A percentile compares a stretch with the other conserved stretches of the same genome.
Conservation (phyloP, 2,888 invertebrate genomes). For the Luperina nickerlii region DNA sequence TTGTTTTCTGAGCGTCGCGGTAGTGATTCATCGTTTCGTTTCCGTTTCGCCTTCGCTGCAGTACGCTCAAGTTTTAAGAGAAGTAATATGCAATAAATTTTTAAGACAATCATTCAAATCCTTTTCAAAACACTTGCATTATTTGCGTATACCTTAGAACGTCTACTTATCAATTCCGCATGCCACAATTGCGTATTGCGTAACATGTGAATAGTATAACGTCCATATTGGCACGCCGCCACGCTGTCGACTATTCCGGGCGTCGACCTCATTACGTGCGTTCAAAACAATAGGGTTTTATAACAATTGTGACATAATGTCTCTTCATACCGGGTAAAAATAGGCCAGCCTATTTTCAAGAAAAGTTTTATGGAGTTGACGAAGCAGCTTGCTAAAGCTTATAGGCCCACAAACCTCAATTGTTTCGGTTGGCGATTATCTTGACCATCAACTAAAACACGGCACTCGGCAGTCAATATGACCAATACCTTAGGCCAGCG, state of each 20-base stretch:
- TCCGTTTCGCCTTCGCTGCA: not conserved
- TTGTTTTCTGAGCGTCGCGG: not conserved
- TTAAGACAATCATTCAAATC: not conserved
- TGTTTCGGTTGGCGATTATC: not conserved
- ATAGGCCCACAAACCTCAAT: not conserved
- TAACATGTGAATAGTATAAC: constrained; percentile 77
- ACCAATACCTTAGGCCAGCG: too few relatives aligned
- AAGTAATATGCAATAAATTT: not conserved
- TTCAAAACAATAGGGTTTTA: constrained; percentile 80
- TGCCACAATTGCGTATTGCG: constrained; percentile 70
- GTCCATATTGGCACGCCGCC: constrained; percentile 81
- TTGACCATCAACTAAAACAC: not conserved
- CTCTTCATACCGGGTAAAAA: constrained; percentile 34
- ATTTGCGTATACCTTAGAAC: constrained; percentile 14
- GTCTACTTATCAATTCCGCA: constrained; percentile 64
- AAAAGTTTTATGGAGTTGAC: not conserved
- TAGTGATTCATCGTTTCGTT: not conserved
- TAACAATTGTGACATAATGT: constrained; percentile 68
- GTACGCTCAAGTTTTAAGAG: not conserved
- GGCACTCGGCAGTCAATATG: not conserved
- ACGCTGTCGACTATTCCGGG: constrained; percentile 79
- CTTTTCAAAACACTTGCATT: not conserved
- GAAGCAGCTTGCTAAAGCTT: not conserved
- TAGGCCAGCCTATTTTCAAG: constrained; percentile 32
- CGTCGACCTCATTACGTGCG: constrained; percentile 79